Conservation (phyloP, 2,797 vertebrate species). For the Labeo calbasu region DNA sequence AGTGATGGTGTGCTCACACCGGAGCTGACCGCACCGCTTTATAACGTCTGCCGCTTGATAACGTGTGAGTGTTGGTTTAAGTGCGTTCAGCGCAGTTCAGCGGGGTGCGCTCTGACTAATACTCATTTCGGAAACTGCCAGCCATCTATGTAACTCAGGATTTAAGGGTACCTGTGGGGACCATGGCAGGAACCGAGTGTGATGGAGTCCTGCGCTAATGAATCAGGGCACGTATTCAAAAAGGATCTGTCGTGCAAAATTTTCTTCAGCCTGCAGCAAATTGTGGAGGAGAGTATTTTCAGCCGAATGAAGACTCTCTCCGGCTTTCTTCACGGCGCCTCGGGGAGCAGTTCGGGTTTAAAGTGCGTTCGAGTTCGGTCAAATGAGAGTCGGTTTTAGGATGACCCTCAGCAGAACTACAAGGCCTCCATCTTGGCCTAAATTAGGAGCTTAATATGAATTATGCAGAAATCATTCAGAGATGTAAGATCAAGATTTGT, state of each 20-base stretch:
- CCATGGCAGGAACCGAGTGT: constrained; percentile 35
- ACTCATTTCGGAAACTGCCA: constrained; percentile 55
- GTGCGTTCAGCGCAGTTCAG: constrained; percentile 47
- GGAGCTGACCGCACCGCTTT: constrained; percentile 36
- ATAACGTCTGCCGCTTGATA: constrained; percentile 23
- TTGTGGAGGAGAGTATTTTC: constrained; percentile 22
- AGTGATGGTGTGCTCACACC: constrained; percentile 48
- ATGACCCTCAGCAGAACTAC: constrained; percentile 8
- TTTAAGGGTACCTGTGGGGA: constrained; percentile 48
- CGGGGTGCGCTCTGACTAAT: constrained; percentile 49
- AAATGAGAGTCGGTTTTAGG: constrained; percentile 13
- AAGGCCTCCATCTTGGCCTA: constrained; percentile 20
- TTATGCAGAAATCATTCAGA: neutral
- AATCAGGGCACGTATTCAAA: constrained; percentile 47
- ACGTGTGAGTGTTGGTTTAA: constrained; percentile 57
- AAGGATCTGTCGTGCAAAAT: constrained; percentile 18
- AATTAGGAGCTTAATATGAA: constrained; percentile 30
- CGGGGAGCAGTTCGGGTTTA: constrained; percentile 27
- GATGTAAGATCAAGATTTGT: neutral
- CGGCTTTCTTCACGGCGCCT: neutral
- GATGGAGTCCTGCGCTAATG: constrained; percentile 47
- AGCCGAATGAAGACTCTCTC: constrained; percentile 15
- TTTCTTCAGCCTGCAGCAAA: constrained; percentile 32
- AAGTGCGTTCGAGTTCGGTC: constrained; percentile 28
- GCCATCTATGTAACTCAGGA: constrained; percentile 35